A percentile compares a stretch with the other conserved stretches of the same genome.
These are phyloP conservation scores for Ochropacha duplaris DNA, from an alignment of 2,888 invertebrate species.

Conservation along the genomic window DNA sequence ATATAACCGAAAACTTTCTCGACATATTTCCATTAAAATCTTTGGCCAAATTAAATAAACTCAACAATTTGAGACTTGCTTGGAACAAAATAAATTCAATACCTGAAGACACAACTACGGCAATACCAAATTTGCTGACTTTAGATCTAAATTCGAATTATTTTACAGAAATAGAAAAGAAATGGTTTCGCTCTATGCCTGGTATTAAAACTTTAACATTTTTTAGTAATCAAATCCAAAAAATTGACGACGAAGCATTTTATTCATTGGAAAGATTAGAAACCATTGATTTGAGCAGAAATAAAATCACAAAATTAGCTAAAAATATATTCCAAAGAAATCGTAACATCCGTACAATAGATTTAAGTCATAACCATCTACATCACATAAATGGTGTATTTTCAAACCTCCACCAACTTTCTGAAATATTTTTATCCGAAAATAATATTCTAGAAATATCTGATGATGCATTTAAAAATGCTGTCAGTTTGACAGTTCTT, in stretches of 20 bases:
- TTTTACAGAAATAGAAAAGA: slow-evolving; percentile 88
- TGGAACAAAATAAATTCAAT: slow-evolving; percentile 93
- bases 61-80: slow-evolving; percentile 88
- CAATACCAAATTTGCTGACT: slow-evolving; percentile 87
- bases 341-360: slow-evolving; percentile 90
- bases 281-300: slow-evolving; percentile 93
- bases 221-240: slow-evolving; percentile 92
- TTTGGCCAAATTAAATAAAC: slow-evolving; percentile 87
- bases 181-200: slow-evolving; percentile 91
- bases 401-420: slow-evolving; percentile 89
- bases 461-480: slow-evolving; percentile 90
- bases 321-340: slow-evolving; percentile 89
- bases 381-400: slow-evolving; percentile 93
- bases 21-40: slow-evolving; percentile 91
- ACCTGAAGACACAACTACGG: slow-evolving; percentile 87
- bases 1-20: slow-evolving; percentile 94
- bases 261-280: slow-evolving; percentile 88
- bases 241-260: slow-evolving; percentile 90
- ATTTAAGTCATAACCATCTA: slow-evolving; percentile 94
- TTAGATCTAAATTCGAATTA: slow-evolving; percentile 94
- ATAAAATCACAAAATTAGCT: slow-evolving; percentile 90
- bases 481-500: slow-evolving; percentile 89
- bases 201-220: slow-evolving; percentile 90
- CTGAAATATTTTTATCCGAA: slow-evolving; percentile 93
- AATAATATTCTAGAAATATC: slow-evolving; percentile 94